Conservation (phyloP, 1,140 invertebrate genomes). For the Yoshiicerus persimilis region DNA sequence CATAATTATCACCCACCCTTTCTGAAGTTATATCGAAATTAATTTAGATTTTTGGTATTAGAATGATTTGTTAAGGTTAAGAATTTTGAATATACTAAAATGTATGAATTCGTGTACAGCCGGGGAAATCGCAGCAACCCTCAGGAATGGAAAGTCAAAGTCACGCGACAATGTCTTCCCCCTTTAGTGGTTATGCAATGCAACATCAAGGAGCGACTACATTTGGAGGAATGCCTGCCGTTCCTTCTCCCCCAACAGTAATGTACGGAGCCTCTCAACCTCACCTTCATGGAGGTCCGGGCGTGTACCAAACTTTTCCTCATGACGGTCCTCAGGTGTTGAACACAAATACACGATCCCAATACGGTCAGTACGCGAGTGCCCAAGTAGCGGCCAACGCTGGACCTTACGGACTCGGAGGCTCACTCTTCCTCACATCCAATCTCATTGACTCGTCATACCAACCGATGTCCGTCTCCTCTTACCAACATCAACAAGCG, state of each 20-base stretch:
- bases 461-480: not conserved
- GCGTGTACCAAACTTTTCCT: slow-evolving; percentile 35
- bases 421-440: slow-evolving; percentile 12
- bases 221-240: slow-evolving; percentile 32
- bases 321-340: slow-evolving; percentile 26
- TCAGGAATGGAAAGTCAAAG: slow-evolving; percentile 15
- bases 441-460: slow-evolving; percentile 32
- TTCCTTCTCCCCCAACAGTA: slow-evolving; percentile 33
- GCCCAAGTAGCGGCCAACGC: not conserved
- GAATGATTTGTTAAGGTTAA: not conserved
- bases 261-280: slow-evolving; percentile 40
- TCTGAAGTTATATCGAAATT: no score
- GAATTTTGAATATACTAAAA: no score
- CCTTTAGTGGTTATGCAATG: not conserved
- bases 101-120: not conserved
- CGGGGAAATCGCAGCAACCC: not conserved
- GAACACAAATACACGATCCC: not conserved
- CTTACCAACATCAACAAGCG: slow-evolving; percentile 27
- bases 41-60: not conserved
- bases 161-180: not conserved
- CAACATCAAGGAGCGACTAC: slow-evolving; percentile 27
- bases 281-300: not conserved
- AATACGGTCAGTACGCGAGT: slow-evolving; percentile 8
- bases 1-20: not conserved
- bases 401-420: slow-evolving; percentile 1